Percentiles rank a stretch among this genome's conserved stretches.
Conservation (phyloP, 64 coral and sea anemone species). For the Montipora cactus region DNA sequence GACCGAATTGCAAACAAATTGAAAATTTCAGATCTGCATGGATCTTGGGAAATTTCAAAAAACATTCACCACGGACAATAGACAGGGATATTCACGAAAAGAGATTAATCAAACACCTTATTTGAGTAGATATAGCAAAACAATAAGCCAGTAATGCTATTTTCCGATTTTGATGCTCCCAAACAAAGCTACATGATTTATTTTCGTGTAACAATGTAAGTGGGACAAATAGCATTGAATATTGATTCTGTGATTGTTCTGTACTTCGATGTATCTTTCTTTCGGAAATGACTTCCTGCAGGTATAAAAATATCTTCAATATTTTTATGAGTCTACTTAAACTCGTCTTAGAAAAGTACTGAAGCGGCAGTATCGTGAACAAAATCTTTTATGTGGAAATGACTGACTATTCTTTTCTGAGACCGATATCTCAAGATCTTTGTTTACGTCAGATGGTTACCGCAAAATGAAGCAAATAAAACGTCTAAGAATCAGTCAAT, state of each 20-base stretch:
- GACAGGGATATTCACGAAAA: neutral
- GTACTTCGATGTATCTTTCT: neutral
- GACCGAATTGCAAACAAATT: neutral
- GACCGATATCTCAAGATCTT: neutral
- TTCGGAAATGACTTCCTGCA: neutral
- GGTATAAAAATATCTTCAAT: neutral
- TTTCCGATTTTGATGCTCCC: neutral
- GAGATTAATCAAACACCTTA: constrained; percentile 2
- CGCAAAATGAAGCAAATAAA: neutral
- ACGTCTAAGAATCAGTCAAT: neutral
- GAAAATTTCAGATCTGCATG: neutral
- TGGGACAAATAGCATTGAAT: neutral
- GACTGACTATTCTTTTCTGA: neutral
- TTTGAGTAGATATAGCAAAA: neutral
- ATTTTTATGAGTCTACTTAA: neutral
- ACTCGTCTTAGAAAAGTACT: neutral
- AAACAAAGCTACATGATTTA: constrained; percentile 10
- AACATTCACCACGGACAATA: neutral
- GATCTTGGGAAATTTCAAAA: neutral
- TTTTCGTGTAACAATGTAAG: neutral
- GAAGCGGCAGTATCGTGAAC: no score
- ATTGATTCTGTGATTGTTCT: neutral
- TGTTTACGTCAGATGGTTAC: neutral
- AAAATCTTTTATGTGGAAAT: neutral
- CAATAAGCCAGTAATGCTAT: neutral